Conservation (phyloP, 2,113 vertebrate genomes). For the Zapus hudsonius region DNA sequence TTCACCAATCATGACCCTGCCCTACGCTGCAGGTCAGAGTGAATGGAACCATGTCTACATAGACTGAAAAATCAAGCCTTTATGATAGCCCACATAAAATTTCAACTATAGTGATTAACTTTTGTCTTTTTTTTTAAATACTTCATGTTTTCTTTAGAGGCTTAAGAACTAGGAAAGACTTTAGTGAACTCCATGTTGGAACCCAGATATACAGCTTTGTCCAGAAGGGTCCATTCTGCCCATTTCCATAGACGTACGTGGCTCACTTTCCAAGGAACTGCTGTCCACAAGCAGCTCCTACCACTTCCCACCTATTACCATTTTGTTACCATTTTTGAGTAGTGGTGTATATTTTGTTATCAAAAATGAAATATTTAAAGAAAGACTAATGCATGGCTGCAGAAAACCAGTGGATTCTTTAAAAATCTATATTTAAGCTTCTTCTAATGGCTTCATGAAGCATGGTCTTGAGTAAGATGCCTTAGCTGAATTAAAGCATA, state of each 20-base stretch:
- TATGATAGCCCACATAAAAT: not conserved
- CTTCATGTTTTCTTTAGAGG: not conserved
- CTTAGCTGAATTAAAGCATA: not conserved
- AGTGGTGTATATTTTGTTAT: not conserved
- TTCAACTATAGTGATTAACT: not conserved
- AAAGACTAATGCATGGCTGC: not conserved
- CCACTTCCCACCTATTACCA: accelerated
- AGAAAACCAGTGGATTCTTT: not conserved
- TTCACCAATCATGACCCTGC: not conserved
- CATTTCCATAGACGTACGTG: not conserved
- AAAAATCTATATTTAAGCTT: not conserved
- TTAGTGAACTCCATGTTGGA: not conserved
- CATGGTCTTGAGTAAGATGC: not conserved
- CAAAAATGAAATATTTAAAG: not conserved
- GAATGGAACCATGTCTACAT: not conserved
- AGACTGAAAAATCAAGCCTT: not conserved
- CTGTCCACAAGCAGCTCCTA: not conserved
- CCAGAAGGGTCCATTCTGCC: not conserved
- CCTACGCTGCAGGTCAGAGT: not conserved
- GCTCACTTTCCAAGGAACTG: not conserved
- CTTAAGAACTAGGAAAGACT: not conserved
- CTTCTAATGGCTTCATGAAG: not conserved
- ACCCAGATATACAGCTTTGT: not conserved
- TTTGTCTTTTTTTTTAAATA: not conserved
- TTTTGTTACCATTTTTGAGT: not conserved